phyloP scores from a whole-genome alignment of 2,797 vertebrate species.

The Rhinatrema bivittatum region DNA sequence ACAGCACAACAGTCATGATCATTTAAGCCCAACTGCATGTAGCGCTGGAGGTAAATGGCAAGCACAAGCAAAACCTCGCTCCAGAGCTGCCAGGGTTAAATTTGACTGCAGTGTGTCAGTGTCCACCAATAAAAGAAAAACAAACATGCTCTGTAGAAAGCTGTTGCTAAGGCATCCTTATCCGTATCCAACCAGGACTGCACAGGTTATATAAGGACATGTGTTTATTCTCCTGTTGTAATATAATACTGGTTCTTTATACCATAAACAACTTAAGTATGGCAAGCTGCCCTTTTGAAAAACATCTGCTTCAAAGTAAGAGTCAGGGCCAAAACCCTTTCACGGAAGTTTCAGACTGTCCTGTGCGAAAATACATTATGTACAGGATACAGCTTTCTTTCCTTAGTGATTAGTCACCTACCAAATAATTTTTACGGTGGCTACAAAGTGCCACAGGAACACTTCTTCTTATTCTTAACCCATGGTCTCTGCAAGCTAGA shows the following conservation, averaged over 20 bases:
- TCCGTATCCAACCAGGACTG: not conserved
- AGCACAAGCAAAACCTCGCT: not conserved
- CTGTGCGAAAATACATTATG: not conserved
- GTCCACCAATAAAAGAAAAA: not conserved
- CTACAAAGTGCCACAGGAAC: not conserved
- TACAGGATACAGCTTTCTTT: not conserved
- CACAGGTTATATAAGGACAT: constrained; percentile 1
- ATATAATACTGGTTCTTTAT: not conserved
- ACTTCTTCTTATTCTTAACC: not conserved
- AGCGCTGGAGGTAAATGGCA: too few relatives aligned
- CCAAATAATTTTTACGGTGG: not conserved
- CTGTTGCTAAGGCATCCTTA: constrained; percentile 1
- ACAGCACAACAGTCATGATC: too few relatives aligned
- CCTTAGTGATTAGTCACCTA: not conserved
- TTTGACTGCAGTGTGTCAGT: constrained; percentile 1
- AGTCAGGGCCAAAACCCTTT: not conserved
- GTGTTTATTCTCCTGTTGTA: not conserved
- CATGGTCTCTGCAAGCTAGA: not conserved
- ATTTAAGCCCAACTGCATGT: too few relatives aligned
- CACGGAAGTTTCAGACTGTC: not conserved
- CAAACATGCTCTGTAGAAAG: not conserved
- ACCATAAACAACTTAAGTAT: not conserved
- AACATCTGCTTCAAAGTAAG: not conserved
- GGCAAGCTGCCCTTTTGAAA: not conserved
- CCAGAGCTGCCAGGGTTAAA: not conserved